Conservation (phyloP, 1,140 invertebrate genomes). For the Orussus abietinus region DNA sequence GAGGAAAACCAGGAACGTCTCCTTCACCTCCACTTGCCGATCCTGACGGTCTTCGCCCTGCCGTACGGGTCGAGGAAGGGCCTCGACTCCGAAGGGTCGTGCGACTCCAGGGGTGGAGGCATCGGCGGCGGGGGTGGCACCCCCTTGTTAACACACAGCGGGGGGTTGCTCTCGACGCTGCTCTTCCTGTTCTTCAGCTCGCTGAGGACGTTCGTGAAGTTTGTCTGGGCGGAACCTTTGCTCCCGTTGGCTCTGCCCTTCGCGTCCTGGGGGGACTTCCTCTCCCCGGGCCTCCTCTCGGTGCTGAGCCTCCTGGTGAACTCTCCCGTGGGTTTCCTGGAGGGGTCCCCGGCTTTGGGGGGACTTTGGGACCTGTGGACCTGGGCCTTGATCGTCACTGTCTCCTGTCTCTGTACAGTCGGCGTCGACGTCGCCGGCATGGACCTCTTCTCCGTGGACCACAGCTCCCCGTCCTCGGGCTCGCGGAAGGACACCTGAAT, state of each 20-base stretch:
- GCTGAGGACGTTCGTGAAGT: conserved; percentile 57
- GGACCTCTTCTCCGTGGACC: conserved; percentile 35
- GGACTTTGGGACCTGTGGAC: conserved; percentile 53
- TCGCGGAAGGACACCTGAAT: conserved; percentile 36
- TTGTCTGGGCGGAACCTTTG: conserved; percentile 50
- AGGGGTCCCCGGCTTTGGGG: conserved; percentile 33
- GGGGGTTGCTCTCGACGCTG: conserved; percentile 58
- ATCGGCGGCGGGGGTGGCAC: conserved; percentile 78
- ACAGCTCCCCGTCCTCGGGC: conserved; percentile 38
- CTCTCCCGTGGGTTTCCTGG: conserved; percentile 37
- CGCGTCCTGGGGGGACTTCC: conserved; percentile 26
- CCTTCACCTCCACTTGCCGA: conserved; percentile 84
- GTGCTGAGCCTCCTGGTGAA: conserved; percentile 43
- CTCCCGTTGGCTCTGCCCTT: conserved; percentile 37
- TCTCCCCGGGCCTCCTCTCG: conserved; percentile 33
- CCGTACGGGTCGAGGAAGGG: conserved; percentile 89
- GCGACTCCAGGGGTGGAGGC: conserved; percentile 75
- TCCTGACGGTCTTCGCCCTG: conserved; percentile 88
- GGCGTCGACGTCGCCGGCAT: conserved; percentile 28
- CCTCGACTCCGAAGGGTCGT: conserved; percentile 70
- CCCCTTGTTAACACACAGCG: conserved; percentile 50
- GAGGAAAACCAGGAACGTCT: too few relatives aligned
- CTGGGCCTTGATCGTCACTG: conserved; percentile 52
- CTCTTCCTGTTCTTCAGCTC: conserved; percentile 60
- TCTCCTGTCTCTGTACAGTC: conserved; percentile 38